These are phyloP conservation scores for Cetonia aurata DNA, from an alignment of 2,888 invertebrate species.

Conservation along the genomic window DNA sequence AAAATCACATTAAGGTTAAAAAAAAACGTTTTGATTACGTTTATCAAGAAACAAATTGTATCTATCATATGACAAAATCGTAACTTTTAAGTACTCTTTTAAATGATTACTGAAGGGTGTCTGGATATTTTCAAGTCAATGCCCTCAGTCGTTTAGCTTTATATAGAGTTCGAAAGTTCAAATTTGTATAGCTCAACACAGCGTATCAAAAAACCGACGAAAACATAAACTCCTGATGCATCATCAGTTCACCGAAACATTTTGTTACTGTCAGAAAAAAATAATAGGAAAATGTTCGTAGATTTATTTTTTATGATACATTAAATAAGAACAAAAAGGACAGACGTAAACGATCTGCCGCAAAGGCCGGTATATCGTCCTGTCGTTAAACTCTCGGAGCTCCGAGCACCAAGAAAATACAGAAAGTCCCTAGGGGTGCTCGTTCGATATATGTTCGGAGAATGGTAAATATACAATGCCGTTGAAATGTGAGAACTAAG, in stretches of 20 bases:
- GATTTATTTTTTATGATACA: too few relatives aligned
- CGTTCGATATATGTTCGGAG: not conserved
- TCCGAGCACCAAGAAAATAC: too few relatives aligned
- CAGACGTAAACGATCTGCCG: too few relatives aligned
- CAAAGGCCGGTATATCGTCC: too few relatives aligned
- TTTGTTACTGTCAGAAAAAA: too few relatives aligned
- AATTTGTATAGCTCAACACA: constrained; percentile 10
- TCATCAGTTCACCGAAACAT: too few relatives aligned
- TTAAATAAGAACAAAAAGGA: too few relatives aligned
- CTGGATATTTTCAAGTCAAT: constrained; percentile 22
- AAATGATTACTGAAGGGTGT: constrained; percentile 28
- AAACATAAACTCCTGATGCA: not conserved
- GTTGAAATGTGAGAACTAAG: constrained; percentile 19
- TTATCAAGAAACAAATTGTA: not conserved
- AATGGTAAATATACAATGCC: not conserved
- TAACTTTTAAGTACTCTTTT: not conserved
- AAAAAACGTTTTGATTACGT: not conserved
- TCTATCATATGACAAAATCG: constrained; percentile 8
- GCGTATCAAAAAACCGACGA: not conserved
- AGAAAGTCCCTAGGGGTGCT: not conserved
- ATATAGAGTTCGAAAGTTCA: constrained; percentile 25
- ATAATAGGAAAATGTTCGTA: too few relatives aligned
- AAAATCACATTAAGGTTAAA: too few relatives aligned
- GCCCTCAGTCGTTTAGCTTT: constrained; percentile 9
- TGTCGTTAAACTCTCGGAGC: too few relatives aligned